phyloP scores from a whole-genome alignment of 1,140 invertebrate genomes.

The Halyomorpha halys region DNA sequence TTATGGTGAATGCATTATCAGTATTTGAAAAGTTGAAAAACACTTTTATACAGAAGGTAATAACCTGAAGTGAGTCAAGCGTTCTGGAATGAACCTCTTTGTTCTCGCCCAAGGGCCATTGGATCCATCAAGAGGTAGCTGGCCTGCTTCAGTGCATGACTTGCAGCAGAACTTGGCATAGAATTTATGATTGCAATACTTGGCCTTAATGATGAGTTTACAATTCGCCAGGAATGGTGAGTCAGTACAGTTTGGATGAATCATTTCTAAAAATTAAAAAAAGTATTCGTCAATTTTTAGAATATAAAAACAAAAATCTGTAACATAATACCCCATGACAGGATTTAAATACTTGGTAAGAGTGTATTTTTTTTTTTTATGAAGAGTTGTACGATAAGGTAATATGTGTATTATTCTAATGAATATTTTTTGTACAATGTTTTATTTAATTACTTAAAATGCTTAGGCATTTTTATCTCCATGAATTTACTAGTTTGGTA shows the following conservation, averaged over 20 bases:
- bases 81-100: background rate
- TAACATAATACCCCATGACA: too few species aligned
- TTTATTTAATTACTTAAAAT: too few species aligned
- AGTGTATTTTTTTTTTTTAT: too few species aligned
- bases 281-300: background rate
- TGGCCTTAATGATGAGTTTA: slow-evolving; percentile 65
- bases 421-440: too few species aligned
- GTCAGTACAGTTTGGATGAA: slow-evolving; percentile 71
- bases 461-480: too few species aligned
- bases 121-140: slow-evolving; percentile 32
- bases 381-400: too few species aligned
- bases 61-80: slow-evolving; percentile 3
- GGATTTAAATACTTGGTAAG: too few species aligned
- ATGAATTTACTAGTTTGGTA: too few species aligned
- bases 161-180: slow-evolving; percentile 89
- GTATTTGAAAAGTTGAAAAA: background rate
- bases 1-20: background rate
- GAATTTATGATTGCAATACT: slow-evolving; percentile 74
- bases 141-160: slow-evolving; percentile 76
- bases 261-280: slow-evolving; percentile 45
- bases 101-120: background rate
- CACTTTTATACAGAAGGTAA: slow-evolving; percentile 1
- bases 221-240: slow-evolving; percentile 85
- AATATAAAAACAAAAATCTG: background rate
- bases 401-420: too few species aligned